phyloP scores from a whole-genome alignment of 1,140 invertebrate species.

The Leptonema lineaticorne region DNA sequence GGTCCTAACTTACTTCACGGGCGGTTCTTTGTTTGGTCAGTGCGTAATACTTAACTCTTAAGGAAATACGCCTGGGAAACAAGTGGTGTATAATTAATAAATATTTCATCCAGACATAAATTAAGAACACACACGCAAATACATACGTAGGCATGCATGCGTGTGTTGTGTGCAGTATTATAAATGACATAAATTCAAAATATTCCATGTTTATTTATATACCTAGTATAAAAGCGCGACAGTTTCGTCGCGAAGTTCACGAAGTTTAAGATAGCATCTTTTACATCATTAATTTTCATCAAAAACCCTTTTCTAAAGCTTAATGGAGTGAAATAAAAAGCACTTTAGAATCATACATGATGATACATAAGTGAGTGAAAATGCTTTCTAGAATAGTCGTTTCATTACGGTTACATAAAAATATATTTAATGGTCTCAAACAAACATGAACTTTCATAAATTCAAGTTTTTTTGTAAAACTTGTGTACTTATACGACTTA shows the following conservation, averaged over 20 bases:
- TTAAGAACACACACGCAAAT: background rate
- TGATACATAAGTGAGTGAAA: background rate
- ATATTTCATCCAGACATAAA: background rate
- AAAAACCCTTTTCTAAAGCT: background rate
- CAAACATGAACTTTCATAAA: too few species aligned
- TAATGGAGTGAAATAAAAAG: background rate
- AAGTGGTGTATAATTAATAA: constrained; percentile 1
- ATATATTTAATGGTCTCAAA: too few species aligned
- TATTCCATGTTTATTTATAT: too few species aligned
- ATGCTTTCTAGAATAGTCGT: background rate
- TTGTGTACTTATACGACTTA: too few species aligned
- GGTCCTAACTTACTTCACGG: background rate
- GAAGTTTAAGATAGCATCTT: constrained; percentile 10
- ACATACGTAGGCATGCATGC: background rate
- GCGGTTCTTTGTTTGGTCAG: constrained; percentile 3
- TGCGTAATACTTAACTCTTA: constrained; percentile 5
- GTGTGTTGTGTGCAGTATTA: background rate
- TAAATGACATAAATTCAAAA: too few species aligned
- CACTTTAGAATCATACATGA: background rate
- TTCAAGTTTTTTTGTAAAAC: too few species aligned
- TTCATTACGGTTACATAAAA: background rate
- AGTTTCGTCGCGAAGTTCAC: background rate
- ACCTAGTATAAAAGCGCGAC: too few species aligned
- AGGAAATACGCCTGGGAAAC: background rate
- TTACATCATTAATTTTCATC: constrained; percentile 12